Evolutionary conservation across 2,797 vertebrate genomes (phyloP), one percentile per base, ranked within the genome.

Genomic region (Vultur gryphus): DNA sequence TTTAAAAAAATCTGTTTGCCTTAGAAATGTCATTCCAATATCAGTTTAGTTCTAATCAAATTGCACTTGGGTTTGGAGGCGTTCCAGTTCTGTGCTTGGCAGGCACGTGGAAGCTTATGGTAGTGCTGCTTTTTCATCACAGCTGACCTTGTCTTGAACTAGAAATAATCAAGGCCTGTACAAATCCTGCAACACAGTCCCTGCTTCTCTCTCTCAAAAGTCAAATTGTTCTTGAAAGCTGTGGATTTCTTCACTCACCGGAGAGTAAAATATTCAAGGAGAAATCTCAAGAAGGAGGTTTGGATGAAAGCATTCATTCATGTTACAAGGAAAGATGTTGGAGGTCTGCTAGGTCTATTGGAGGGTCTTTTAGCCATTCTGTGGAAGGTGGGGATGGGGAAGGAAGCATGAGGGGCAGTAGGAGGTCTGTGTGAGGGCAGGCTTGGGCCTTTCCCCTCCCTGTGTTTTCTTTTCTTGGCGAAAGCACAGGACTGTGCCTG

Each of bases 91-190:
- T 91, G 78, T 89, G 57, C 88, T 87, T 81, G 76, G 75, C 84
- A 82, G 79, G 58, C 87, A 69, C 6, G 13, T 85, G 93, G 83
- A 92, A 92, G 66, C 65, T 94, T 85, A 70, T 24, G 51, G 92
- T 49, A 29, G 51, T 33, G 31, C 76, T 91, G 75, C 54, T 79
- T 95, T 94, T 94, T 72, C 64, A 73, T 86, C 5, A 3, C 51
- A 84, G 61, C 76, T 91, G 90, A 95, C 94, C 93, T 97, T 95
- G 81, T 86, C 76, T 86, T 76, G 94, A 81, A 55, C 69, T 85
- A 71, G 82, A 91, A 93, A 84, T 80, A 94, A 80, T 61, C 59
- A n/a, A 64, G 70, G 79, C 29, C 64, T 62, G 52, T 54, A 54
- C 26, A 76, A 89, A 82, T 73, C 66, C 49, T 88, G 44, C 49